Evolutionary conservation across 2,113 vertebrate species (phyloP), one percentile per base, ranked within the genome.

Genomic region (Baryphthengus martii): DNA sequence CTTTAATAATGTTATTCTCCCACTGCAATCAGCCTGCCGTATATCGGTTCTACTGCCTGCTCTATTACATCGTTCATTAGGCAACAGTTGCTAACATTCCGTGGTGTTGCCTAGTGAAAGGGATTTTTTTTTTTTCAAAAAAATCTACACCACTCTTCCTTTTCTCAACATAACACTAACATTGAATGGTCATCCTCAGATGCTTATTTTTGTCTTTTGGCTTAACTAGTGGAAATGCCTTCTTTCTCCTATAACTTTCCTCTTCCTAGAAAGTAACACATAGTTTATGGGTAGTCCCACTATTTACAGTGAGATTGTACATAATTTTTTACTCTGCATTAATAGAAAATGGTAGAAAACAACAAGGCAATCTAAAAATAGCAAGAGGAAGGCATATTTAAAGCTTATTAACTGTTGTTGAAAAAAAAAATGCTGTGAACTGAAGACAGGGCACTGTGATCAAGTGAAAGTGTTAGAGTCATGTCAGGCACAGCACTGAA

Each of bases 281-380:
- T 11, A n/a, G 2, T 3, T 58, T 72, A 58, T 0, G 2, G 13
- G 3, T 63, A 62, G 3, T 47, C 9, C 29, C 20, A 28, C 13
- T 66, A 50, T 6, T 62, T 73, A 83, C 1, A 1, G 10, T 40
- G 19, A 50, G 28, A 29, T 3, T 47, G 29, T 20, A 45, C 7
- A 63, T 5, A n/a, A 28, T 6, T 4, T 37, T 77, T 59, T 40
- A 35, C 3, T 18, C 26, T 20, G 3, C 7, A 11, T 79, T n/a
- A 66, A 18, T 21, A 31, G 40, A 65, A 79, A 55, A 59, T 39
- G 0, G 12, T 33, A 15, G 9, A 62, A 84, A 89, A 61, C 4
- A 35, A 3, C 4, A 55, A 40, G 24, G 52, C 6, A 63, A 4
- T 66, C 24, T 68, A 59, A 65, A 65, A 87, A 40, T 35, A 89